These are phyloP conservation scores for Argya squamiceps DNA, from an alignment of 2,797 vertebrate genomes.

Conservation along the genomic window DNA sequence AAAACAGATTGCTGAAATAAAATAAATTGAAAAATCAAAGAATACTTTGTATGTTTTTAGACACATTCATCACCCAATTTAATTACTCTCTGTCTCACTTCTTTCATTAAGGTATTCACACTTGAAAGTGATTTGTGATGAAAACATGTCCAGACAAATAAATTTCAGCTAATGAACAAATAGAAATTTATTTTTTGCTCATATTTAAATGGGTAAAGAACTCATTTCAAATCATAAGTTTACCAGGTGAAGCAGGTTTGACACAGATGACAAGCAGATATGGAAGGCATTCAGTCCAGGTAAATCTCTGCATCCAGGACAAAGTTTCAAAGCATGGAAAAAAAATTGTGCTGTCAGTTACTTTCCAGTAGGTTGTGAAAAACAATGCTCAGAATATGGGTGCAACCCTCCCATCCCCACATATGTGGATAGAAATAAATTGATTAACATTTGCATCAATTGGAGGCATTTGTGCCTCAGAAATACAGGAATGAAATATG, in stretches of 20 bases:
- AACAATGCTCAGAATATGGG: not conserved
- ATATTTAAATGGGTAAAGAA: not conserved
- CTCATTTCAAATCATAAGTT: not conserved
- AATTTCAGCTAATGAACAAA: not conserved
- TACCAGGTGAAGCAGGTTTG: not conserved
- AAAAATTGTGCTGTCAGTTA: not conserved
- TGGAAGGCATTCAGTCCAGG: not conserved
- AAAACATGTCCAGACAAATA: not conserved
- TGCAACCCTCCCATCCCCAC: not conserved
- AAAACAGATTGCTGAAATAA: not conserved
- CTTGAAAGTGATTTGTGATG: not conserved
- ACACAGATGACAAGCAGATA: not conserved
- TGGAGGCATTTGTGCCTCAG: accelerated
- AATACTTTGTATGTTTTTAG: not conserved
- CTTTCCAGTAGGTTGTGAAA: not conserved
- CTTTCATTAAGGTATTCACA: not conserved
- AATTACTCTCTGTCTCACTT: not conserved
- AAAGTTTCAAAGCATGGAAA: not conserved
- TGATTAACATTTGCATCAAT: not conserved
- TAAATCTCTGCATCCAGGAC: not conserved
- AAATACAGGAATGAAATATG: not conserved
- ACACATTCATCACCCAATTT: not conserved
- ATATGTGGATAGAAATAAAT: not conserved
- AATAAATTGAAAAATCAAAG: not conserved
- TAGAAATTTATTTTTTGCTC: not conserved